Base-by-base conservation (phyloP, 2,113 vertebrate genomes). In the Bos indicus region DNA sequence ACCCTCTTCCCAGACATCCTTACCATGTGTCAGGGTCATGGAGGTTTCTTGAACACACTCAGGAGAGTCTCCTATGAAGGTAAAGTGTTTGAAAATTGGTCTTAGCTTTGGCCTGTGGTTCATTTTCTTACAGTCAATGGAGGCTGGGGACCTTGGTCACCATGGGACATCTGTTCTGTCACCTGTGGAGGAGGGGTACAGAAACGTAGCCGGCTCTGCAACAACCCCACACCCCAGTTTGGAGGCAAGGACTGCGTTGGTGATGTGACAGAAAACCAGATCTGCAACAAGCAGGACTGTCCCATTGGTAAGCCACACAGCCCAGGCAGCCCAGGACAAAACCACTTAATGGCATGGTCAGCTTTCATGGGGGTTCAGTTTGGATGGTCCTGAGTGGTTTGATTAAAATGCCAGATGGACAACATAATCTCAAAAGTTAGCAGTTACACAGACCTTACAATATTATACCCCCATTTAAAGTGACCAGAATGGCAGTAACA, bases 141-240 rank as follows among this genome's bases (percentile, higher is more conserved):
- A 94, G 99, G 99, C 82, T 99, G 99, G 99, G 99, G 99, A 80
- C 99, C 99, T 33, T 99, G 99, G 99, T 99, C 99, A 92, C 99
- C 98, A 0, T 99, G 99, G 99, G 99, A 99, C 97, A 98, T 99
- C 96, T 99, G 99, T 96, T 99, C 99, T 30, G 98, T 99, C 95
- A 99, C 99, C 10, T 99, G 99, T 97, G 99, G 99, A 97, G 99
- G 99, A 98, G 99, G 99, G 90, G 95, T 99, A 78, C 99, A 99
- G 98, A 99, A 90, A 83, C 99, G 99, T 11, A 99, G 99, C 93
- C 99, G 99, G 62, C 99, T 99, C 94, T 99, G 99, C 98, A 99
- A 99, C 89, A 99, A 99, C 96, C 99, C 99, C 0, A 96, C 99
- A 48, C 99, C 99, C 74, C 99, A 99, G 98, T 99, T 99, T 80